Conservation (phyloP, 2,888 invertebrate genomes). For the Laspeyria flexula region DNA sequence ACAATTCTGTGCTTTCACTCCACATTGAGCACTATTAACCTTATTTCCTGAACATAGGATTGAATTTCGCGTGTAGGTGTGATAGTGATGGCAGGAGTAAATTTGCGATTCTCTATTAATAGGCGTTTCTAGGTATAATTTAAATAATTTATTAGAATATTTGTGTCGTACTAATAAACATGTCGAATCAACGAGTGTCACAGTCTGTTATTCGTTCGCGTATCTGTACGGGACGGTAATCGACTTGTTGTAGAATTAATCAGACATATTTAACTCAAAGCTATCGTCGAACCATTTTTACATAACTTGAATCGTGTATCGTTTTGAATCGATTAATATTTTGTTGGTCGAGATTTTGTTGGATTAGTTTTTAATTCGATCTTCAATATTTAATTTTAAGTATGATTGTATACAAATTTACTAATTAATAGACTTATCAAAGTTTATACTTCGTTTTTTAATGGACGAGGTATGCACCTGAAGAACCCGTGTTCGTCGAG, state of each 20-base stretch:
- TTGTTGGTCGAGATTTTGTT: neutral
- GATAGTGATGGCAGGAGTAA: constrained; percentile 21
- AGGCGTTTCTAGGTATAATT: constrained; percentile 57
- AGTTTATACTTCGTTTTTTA: no score
- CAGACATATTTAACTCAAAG: constrained; percentile 39
- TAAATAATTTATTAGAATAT: constrained; percentile 67
- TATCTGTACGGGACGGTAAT: constrained; percentile 59
- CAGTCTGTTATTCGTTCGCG: constrained; percentile 47
- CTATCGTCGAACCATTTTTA: constrained; percentile 26
- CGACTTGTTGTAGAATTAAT: constrained; percentile 55
- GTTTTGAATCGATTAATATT: constrained; percentile 17
- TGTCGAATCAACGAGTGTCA: constrained; percentile 48
- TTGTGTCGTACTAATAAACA: constrained; percentile 64
- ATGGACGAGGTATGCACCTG: no score
- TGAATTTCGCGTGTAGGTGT: constrained; percentile 17
- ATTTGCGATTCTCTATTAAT: constrained; percentile 50
- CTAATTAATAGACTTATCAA: no score
- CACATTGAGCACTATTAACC: constrained; percentile 15
- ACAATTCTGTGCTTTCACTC: constrained; percentile 42
- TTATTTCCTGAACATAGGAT: constrained; percentile 18
- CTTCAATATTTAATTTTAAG: no score
- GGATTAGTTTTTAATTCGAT: neutral
- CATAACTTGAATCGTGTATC: constrained; percentile 15
- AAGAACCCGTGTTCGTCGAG: no score
- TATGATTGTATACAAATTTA: no score